A percentile compares a stretch with the other conserved stretches of the same genome.
Conservation (phyloP, 2,797 vertebrate species). For the Thunnus albacares region DNA sequence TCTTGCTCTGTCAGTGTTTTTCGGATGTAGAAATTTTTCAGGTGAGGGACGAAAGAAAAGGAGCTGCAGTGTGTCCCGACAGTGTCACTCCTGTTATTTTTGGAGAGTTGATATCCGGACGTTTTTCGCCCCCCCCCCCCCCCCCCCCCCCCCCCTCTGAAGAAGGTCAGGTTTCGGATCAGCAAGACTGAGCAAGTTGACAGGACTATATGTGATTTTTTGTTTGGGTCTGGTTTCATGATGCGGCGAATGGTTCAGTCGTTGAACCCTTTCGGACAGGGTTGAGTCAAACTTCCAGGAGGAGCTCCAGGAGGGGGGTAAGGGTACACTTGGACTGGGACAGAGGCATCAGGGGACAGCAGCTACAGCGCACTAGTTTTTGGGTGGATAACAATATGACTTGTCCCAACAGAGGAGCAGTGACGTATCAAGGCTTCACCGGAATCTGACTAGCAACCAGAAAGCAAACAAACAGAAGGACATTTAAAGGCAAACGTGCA, state of each 20-base stretch:
- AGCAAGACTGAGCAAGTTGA: conserved; percentile 29
- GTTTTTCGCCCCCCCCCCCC: not conserved
- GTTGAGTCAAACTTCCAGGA: conserved; percentile 66
- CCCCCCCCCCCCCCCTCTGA: not conserved
- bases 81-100: conserved; percentile 33
- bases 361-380: conserved; percentile 16
- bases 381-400: conserved; percentile 52
- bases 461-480: conserved; percentile 33
- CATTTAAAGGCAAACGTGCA: conserved; percentile 24
- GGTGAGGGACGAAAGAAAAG: conserved; percentile 51
- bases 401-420: conserved; percentile 32
- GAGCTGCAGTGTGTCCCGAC: conserved; percentile 41
- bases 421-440: conserved; percentile 51
- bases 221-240: conserved; percentile 22
- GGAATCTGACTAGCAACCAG: conserved; percentile 36
- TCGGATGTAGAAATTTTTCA: conserved; percentile 55
- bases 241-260: conserved; percentile 15
- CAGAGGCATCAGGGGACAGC: conserved; percentile 17
- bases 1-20: conserved; percentile 46
- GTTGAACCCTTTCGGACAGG: conserved; percentile 27
- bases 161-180: conserved; percentile 19
- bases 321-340: conserved; percentile 29
- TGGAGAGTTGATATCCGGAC: conserved; percentile 48
- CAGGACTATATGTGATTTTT: conserved; percentile 46
- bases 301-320: conserved; percentile 27